Conservation (phyloP, 2,113 vertebrate genomes). For the Carassius carassius region DNA sequence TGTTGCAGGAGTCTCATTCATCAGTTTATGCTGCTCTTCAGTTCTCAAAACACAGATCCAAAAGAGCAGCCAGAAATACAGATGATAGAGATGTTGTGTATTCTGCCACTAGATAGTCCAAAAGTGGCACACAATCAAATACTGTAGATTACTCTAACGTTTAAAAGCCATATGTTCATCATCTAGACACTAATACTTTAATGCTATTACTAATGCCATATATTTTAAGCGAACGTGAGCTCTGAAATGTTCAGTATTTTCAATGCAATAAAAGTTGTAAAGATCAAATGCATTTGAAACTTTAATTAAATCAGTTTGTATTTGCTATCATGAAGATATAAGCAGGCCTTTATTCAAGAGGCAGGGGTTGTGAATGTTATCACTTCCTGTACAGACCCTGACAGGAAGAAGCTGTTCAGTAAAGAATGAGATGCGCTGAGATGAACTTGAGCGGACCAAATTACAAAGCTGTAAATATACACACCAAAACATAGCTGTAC, state of each 20-base stretch:
- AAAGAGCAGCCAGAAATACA: background rate
- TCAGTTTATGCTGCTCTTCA: background rate
- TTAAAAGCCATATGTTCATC: background rate
- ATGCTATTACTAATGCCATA: background rate
- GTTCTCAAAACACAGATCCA: background rate
- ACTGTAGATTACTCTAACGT: background rate
- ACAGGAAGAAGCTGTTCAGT: conserved; percentile 30
- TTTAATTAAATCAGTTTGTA: background rate
- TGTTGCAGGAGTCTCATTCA: background rate
- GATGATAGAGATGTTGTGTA: background rate
- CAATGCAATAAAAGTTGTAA: background rate
- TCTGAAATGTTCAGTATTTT: background rate
- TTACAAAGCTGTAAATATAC: background rate
- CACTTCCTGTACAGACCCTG: conserved; percentile 29
- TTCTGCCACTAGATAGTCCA: background rate
- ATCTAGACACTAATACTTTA: background rate
- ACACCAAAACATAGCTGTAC: background rate
- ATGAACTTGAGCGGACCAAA: conserved; percentile 4
- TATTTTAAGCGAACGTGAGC: background rate
- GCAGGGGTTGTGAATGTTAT: background rate
- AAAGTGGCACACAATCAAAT: background rate
- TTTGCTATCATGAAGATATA: background rate
- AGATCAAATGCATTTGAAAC: background rate
- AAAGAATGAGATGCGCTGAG: background rate
- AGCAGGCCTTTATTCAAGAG: background rate